Base-by-base conservation (phyloP, 1,140 invertebrate species). In the Sitodiplosis mosellana region DNA sequence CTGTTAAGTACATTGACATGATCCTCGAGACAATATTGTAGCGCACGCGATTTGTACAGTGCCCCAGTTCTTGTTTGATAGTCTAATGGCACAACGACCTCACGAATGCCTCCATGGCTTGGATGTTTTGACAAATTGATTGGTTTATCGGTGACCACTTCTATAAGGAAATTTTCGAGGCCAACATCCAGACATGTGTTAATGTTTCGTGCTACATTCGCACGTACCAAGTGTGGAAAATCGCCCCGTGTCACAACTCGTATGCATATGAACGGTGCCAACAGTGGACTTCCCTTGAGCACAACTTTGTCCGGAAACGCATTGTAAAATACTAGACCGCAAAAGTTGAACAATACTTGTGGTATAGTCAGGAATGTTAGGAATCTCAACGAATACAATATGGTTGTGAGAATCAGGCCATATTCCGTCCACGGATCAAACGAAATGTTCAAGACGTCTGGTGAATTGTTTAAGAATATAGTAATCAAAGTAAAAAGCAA, bases 161-260 rank as follows among this genome's bases (percentile, higher is more conserved):
- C 92, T 54, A 98, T 85, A 49, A 96, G 78, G 60, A 95, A 99
- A 63, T 97, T 95, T 64, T 96, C 89, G 36, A 98, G 66, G 6
- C 92, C 91, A 5, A 86, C 81, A 59, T 89, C 81, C 46, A 81
- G 68, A 59, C 93, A 97, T 42, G 80, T 83, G 54, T 87, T 82
- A 63, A 96, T 77, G 64, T 98, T 99, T 48, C 83, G 74, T 33
- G 72, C 68, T 1, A 97, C 86, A 74, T 96, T 97, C 38, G 76
- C 76, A 59, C 80, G 78, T 0, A 98, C 91, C 43, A 98, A 67
- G 50, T 92, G 80, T 1, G 93, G 88, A 68, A 84, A 97, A 67
- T 95, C 88, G 1, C 94, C 94, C 50, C 91, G n/a, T n/a, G n/a
- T n/a, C n/a, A n/a, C n/a, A n/a, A n/a, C n/a, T n/a, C n/a, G n/a